These are phyloP conservation scores for Martes flavigula DNA, from an alignment of 2,797 vertebrate genomes.

Conservation along the genomic window DNA sequence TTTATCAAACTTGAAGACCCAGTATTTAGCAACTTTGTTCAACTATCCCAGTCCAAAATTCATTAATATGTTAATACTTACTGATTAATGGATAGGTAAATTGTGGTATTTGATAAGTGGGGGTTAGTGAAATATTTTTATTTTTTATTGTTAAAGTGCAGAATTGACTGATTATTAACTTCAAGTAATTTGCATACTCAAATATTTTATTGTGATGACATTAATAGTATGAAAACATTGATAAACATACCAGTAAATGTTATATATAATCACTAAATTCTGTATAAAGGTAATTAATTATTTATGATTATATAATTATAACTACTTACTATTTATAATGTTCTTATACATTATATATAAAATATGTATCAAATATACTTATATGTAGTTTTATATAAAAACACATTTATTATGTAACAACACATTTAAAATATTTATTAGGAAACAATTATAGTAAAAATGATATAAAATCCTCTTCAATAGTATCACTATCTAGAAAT, in stretches of 20 bases:
- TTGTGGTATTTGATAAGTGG: background rate
- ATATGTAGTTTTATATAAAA: background rate
- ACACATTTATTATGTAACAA: background rate
- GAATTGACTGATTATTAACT: background rate
- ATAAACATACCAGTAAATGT: background rate
- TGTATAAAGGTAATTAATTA: background rate
- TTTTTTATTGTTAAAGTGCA: background rate
- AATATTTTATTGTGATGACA: background rate
- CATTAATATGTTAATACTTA: background rate
- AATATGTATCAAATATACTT: background rate
- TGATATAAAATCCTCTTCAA: background rate
- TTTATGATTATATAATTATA: background rate
- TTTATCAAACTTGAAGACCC: background rate
- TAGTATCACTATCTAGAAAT: background rate
- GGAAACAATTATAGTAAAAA: background rate
- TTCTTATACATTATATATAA: background rate
- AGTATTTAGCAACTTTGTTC: background rate
- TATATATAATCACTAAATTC: background rate
- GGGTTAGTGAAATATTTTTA: background rate
- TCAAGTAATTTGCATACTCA: background rate
- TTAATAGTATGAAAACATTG: background rate
- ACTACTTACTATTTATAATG: background rate
- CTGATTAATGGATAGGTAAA: background rate
- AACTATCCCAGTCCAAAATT: background rate
- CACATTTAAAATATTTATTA: background rate